Percentiles rank a stretch among this genome's conserved stretches.
phyloP scores from a whole-genome alignment of 2,888 invertebrate species.

The Sepiola atlantica region DNA sequence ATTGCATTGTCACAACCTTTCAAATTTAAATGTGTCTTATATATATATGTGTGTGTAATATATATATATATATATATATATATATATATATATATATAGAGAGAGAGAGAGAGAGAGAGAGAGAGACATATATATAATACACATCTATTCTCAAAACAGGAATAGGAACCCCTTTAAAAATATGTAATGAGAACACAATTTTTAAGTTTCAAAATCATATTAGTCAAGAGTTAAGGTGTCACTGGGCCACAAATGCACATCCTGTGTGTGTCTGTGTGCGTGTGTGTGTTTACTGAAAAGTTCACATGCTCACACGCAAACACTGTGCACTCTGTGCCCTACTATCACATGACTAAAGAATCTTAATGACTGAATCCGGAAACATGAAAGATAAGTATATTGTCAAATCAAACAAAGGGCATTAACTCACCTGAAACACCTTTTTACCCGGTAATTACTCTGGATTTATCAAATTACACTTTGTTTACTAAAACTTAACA shows the following conservation, averaged over 20 bases:
- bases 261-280: neutral
- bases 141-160: neutral
- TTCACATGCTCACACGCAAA: neutral
- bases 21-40: too few relatives aligned
- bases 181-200: neutral
- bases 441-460: neutral
- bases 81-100: too few relatives aligned
- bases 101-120: too few relatives aligned
- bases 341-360: neutral
- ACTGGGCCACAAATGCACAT: neutral
- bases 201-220: neutral
- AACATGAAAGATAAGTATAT: neutral
- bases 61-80: too few relatives aligned
- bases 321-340: neutral
- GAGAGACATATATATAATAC: neutral
- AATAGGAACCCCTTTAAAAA: neutral
- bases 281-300: neutral
- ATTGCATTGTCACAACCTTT: too few relatives aligned
- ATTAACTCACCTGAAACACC: neutral
- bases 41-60: too few relatives aligned
- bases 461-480: slow-evolving; percentile 19
- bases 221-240: neutral
- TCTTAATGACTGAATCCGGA: neutral
- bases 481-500: neutral
- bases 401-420: neutral